Conservation (phyloP, 30 jellyfish, hydroid and myxozoan species). For the Phacellophora camtschatica region DNA sequence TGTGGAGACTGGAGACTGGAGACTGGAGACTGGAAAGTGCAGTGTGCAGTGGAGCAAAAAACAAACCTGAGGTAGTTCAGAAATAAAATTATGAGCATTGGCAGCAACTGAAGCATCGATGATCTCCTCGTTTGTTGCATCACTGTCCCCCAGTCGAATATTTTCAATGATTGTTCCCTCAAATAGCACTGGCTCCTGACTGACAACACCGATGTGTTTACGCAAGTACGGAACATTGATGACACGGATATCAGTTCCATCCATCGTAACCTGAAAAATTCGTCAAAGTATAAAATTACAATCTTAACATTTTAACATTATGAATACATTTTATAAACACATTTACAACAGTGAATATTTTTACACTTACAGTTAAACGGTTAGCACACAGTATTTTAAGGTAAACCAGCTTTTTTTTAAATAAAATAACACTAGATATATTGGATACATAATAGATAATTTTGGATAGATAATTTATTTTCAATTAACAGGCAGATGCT, state of each 20-base stretch:
- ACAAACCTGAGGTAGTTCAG: constrained; percentile 69
- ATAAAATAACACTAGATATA: too few species aligned
- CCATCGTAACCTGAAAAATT: constrained; percentile 50
- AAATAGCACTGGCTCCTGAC: constrained; percentile 80
- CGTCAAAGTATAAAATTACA: neutral
- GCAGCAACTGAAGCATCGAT: constrained; percentile 69
- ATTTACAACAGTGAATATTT: too few species aligned
- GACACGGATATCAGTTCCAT: constrained; percentile 39
- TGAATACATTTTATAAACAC: too few species aligned
- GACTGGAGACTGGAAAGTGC: too few species aligned
- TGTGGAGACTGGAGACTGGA: too few species aligned
- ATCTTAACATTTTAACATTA: neutral
- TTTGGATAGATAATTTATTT: too few species aligned
- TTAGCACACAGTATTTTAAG: too few species aligned
- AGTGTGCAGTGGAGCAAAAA: too few species aligned
- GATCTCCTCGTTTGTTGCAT: constrained; percentile 70
- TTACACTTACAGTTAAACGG: too few species aligned
- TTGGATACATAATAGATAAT: too few species aligned
- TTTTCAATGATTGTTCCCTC: constrained; percentile 66
- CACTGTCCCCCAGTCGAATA: constrained; percentile 63
- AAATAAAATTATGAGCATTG: constrained; percentile 63
- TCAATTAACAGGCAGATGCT: too few species aligned
- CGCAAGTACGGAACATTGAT: constrained; percentile 59
- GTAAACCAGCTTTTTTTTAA: too few species aligned
- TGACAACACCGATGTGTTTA: constrained; percentile 72